Evolutionary conservation across 2,113 vertebrate species (phyloP), one percentile per base, ranked within the genome.

Genomic region (Burhinus bistriatus): DNA sequence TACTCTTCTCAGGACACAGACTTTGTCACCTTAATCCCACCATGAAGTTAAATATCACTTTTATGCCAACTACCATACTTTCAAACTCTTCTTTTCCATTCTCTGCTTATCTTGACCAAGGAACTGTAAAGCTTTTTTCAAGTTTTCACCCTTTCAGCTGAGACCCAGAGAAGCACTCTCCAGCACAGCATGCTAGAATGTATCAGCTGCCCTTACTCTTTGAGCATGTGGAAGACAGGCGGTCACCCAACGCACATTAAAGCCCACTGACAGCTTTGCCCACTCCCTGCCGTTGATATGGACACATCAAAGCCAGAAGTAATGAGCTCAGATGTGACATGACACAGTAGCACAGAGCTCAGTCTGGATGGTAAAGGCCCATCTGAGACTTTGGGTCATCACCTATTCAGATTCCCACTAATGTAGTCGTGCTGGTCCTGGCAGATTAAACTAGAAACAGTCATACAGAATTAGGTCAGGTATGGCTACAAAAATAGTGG

Each of bases 221-320:
- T 54, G 22, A 27, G 5, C 40, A 26, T 0, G 1, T 55, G 9
- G 23, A 42, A 55, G 26, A 29, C 20, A 34, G 5, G 6, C 15
- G 4, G 4, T 29, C 18, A 36, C 6, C 15, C 18, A 65, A 17
- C 0, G 7, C 7, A 29, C 4, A 12, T 25, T 47, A 69, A 83
- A 89, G 51, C 3, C 19, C 22, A 58, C 18, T 49, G 34, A 40
- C 17, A 58, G 40, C 5, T 65, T 91, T 80, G 51, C 22, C 8
- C 15, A 42, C 23, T 29, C 17, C 7, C 17, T 93, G 40, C 1
- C 30, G 8, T 32, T 51, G 29, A 7, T 38, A 61, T 0, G 0
- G 59, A 25, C 13, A 7, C 7, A 38, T 36, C 40, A 75, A 87
- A 90, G 70, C 11, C 59, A 54, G 42, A 66, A 6, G 23, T 12